phyloP scores from a whole-genome alignment of 1,140 invertebrate genomes.

The Nebria ingens region DNA sequence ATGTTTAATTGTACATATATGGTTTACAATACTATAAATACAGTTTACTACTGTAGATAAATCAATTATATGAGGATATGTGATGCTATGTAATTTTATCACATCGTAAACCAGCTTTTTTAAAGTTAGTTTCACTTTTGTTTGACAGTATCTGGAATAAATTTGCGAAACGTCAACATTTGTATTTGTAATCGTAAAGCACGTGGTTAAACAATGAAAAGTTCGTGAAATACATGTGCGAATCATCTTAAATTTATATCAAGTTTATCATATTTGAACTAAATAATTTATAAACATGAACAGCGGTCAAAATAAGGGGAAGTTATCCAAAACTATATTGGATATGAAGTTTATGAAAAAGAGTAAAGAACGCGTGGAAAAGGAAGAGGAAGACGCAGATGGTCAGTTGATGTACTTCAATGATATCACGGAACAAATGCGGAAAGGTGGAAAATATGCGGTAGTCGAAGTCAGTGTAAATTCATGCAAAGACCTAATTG shows the following conservation, averaged over 20 bases:
- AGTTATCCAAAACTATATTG: conserved; percentile 56
- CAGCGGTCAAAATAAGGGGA: conserved; percentile 24
- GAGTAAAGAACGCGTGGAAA: conserved; percentile 70
- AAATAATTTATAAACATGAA: not conserved
- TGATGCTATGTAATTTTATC: no score
- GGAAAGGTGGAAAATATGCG: conserved; percentile 54
- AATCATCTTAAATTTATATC: not conserved
- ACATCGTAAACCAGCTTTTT: no score
- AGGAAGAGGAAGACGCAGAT: conserved; percentile 62
- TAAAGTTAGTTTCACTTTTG: no score
- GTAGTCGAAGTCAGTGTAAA: conserved; percentile 62
- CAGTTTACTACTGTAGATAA: no score
- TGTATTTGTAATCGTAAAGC: no score
- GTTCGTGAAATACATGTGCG: not conserved
- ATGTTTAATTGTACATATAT: no score
- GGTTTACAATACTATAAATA: no score
- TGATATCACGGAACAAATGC: conserved; percentile 40
- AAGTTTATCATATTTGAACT: not conserved
- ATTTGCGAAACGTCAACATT: no score
- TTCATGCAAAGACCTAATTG: conserved; percentile 61
- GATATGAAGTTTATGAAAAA: conserved; percentile 87
- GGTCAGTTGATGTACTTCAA: conserved; percentile 44
- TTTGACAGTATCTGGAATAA: no score
- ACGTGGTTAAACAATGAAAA: not conserved
- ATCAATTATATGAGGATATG: no score